Conservation (phyloP, 23 tunicate genomes). For the Corella eumyota region DNA sequence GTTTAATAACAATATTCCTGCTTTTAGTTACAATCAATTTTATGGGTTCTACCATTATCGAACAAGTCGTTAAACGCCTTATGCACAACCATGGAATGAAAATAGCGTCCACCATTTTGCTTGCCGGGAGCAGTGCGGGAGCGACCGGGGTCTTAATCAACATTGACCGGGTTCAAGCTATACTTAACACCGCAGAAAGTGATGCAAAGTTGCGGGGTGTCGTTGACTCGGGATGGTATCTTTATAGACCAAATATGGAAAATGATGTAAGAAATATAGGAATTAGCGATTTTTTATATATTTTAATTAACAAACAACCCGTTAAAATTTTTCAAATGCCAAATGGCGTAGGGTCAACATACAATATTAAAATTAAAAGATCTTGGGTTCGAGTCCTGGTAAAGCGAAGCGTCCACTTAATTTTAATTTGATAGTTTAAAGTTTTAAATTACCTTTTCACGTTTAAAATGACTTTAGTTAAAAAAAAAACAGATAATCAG, state of each 20-base stretch:
- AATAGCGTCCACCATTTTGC: slow-evolving; percentile 12
- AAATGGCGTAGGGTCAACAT: too few relatives aligned
- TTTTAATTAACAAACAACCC: background rate
- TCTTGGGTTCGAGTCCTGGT: too few relatives aligned
- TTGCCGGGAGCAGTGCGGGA: slow-evolving; percentile 74
- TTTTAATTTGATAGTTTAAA: too few relatives aligned
- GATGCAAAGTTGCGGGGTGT: slow-evolving; percentile 28
- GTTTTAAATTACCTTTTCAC: too few relatives aligned
- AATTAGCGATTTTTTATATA: too few relatives aligned
- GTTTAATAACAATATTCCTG: background rate
- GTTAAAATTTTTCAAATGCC: background rate
- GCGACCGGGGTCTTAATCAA: slow-evolving; percentile 61
- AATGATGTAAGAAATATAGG: slow-evolving; percentile 19
- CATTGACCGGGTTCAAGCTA: slow-evolving; percentile 34
- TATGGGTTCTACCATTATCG: slow-evolving; percentile 50
- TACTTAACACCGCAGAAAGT: slow-evolving; percentile 9
- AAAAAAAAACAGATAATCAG: too few relatives aligned
- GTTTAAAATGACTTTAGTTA: too few relatives aligned
- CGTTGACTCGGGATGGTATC: slow-evolving; percentile 56
- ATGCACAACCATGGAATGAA: slow-evolving; percentile 23
- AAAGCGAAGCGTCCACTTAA: too few relatives aligned
- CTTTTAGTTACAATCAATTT: slow-evolving; percentile 26
- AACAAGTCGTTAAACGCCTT: slow-evolving; percentile 23
- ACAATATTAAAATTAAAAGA: background rate
- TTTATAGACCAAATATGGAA: slow-evolving; percentile 19